These are phyloP conservation scores for Solea solea DNA, from an alignment of 2,113 vertebrate genomes.

Conservation along the genomic window DNA sequence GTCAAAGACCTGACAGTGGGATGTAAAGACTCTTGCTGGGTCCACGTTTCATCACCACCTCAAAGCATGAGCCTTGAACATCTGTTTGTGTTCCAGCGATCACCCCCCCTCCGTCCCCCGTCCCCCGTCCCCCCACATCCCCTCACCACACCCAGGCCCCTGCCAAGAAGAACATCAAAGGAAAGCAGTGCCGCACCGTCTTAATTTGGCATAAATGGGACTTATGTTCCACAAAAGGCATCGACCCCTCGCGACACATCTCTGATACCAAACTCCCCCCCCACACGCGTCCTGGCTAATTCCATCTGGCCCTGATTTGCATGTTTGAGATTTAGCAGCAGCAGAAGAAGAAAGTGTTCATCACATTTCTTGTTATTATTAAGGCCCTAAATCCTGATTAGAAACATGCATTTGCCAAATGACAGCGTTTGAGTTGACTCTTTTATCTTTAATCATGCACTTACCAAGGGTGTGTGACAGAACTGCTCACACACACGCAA, in stretches of 20 bases:
- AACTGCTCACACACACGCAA: slow-evolving; percentile 25
- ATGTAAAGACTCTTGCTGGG: slow-evolving; percentile 52
- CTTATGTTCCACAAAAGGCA: slow-evolving; percentile 78
- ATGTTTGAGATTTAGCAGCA: slow-evolving; percentile 59
- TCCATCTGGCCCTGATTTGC: slow-evolving; percentile 78
- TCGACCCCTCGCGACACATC: slow-evolving; percentile 70
- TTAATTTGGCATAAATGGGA: slow-evolving; percentile 82
- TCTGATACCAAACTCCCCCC: slow-evolving; percentile 50
- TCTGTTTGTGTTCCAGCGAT: slow-evolving; percentile 68
- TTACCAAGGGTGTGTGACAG: slow-evolving; percentile 21
- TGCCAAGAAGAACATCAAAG: slow-evolving; percentile 79
- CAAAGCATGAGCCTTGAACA: slow-evolving; percentile 70
- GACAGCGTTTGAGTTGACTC: slow-evolving; percentile 59
- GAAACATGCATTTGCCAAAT: slow-evolving; percentile 65
- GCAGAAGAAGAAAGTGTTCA: slow-evolving; percentile 66
- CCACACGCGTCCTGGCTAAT: slow-evolving; percentile 64
- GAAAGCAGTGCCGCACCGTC: slow-evolving; percentile 52
- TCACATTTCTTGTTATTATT: slow-evolving; percentile 58
- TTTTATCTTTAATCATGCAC: slow-evolving; percentile 74
- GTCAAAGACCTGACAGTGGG: slow-evolving; percentile 58
- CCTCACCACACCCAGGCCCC: slow-evolving; percentile 36
- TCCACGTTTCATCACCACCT: slow-evolving; percentile 65
- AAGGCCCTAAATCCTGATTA: slow-evolving; percentile 75
- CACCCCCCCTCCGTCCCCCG: slow-evolving; percentile 12
- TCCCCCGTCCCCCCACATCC: neutral